Base-by-base conservation (phyloP, 2,797 vertebrate species). In the Myotis myotis region DNA sequence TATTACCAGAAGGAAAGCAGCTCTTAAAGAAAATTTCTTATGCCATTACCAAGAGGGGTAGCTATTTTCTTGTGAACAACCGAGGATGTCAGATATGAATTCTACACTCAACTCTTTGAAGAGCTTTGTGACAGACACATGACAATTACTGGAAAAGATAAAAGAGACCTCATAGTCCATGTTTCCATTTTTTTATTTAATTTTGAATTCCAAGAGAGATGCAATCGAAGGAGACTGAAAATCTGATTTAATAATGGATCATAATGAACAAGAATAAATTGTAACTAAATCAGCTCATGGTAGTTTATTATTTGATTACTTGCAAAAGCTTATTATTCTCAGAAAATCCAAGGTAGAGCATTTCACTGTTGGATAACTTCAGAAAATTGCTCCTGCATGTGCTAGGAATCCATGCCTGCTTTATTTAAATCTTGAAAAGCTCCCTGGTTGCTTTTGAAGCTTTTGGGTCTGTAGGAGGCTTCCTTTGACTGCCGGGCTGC, bases 401-500 rank as follows among this genome's bases (percentile, higher is more conserved):
- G 8, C 33, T 5, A 28, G 72, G 0, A 6, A 8, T 51, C 10
- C 9, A 30, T 3, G 5, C 1, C 7, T 6, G 30, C 66, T 51
- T 81, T 51, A 47, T 22, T 70, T 15, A 13, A 96, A 96, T 3
- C 30, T 3, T 19, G 4, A 99, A 97, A 88, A 98, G 96, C 36
- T 96, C 96, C 89, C 20, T 95, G 2, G 95, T 95, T 1, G 96
- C 97, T 74, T 98, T 97, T 8, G 91, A 0, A 0, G 91, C 97
- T 0, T 12, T 38, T 0, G 98, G 98, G 87, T 98, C 98, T 0
- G 97, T 76, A 2, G 82, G 98, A 0, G 98, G 97, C 95, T 99
- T 99, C 95, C 99, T 99, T 93, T 98, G 98, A 97, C 99, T 99
- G 25, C 99, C 99, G 16, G 99, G 99, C 96, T 99, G 97, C 96